Percentiles rank a stretch among this genome's conserved stretches.
These are phyloP conservation scores for Drosophila rhopaloa DNA, from an alignment of 1,140 invertebrate genomes.

Conservation along the genomic window DNA sequence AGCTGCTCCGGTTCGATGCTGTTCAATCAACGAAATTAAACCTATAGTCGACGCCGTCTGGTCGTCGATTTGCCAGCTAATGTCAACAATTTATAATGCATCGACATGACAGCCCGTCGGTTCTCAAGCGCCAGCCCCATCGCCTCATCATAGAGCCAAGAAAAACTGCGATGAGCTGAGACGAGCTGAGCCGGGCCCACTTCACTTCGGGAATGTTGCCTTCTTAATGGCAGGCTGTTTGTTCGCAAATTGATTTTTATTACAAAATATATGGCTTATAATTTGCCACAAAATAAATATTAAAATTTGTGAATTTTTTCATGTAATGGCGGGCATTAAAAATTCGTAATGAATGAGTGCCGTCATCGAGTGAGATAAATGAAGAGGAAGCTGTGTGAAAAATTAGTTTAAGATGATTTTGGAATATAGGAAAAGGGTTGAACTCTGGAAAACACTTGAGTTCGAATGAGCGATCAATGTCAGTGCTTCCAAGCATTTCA, in stretches of 20 bases:
- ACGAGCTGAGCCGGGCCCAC: conserved; percentile 11
- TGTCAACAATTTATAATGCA: conserved; percentile 77
- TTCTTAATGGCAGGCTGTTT: conserved; percentile 62
- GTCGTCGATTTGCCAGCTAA: conserved; percentile 56
- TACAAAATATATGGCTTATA: conserved; percentile 42
- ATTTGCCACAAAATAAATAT: conserved; percentile 52
- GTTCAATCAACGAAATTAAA: conserved; percentile 58
- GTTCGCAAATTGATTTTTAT: conserved; percentile 69
- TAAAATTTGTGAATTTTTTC: conserved; percentile 24
- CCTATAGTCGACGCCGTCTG: conserved; percentile 47
- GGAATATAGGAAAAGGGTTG: not conserved
- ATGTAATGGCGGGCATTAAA: conserved; percentile 22
- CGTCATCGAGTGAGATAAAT: conserved; percentile 37
- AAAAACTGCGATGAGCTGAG: conserved; percentile 17
- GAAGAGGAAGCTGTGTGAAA: not conserved
- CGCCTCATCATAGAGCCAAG: conserved; percentile 20
- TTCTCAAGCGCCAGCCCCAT: conserved; percentile 38
- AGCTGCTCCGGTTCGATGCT: conserved; percentile 9
- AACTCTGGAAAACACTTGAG: not conserved
- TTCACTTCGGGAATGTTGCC: conserved; percentile 3
- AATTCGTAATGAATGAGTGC: conserved; percentile 22
- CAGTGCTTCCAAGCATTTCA: too few species aligned
- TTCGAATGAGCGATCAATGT: not conserved
- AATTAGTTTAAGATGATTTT: not conserved
- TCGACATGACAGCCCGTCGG: conserved; percentile 39